These are phyloP conservation scores for Drosophila obscura DNA, from an alignment of 1,140 invertebrate species.

Conservation along the genomic window DNA sequence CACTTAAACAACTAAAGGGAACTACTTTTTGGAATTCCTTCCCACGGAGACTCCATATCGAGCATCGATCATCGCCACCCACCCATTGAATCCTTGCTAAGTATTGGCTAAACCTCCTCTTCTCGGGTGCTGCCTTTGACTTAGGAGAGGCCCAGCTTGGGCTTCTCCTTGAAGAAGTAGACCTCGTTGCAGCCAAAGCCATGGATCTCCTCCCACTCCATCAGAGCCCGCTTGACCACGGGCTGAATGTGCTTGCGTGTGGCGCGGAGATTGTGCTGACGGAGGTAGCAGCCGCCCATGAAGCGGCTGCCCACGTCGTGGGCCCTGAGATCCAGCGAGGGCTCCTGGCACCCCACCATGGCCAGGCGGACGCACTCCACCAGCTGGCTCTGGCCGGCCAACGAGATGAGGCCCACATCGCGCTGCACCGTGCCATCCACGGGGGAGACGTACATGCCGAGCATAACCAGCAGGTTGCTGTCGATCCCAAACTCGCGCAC, in stretches of 20 bases:
- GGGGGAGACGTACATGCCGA: conserved; percentile 84
- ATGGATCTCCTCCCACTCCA: conserved; percentile 52
- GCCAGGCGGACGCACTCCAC: conserved; percentile 54
- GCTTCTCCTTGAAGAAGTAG: conserved; percentile 68
- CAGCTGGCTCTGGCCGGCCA: conserved; percentile 48
- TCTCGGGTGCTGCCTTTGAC: too few species aligned
- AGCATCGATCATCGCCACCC: too few species aligned
- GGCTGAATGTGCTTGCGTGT: conserved; percentile 88
- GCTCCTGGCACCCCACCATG: conserved; percentile 37
- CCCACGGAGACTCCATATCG: too few species aligned
- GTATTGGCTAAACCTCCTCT: conserved; percentile 12
- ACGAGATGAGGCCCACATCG: conserved; percentile 85
- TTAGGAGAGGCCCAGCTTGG: conserved; percentile 62
- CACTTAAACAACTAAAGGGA: conserved; percentile 25
- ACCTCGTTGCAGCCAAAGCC: conserved; percentile 60
- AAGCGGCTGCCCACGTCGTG: conserved; percentile 54
- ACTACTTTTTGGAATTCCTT: background rate
- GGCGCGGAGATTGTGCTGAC: conserved; percentile 85
- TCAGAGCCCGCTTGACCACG: conserved; percentile 84
- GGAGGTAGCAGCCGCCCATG: conserved; percentile 82
- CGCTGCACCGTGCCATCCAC: conserved; percentile 80
- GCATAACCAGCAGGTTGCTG: conserved; percentile 83
- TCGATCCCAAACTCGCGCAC: conserved; percentile 84
- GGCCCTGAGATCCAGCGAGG: conserved; percentile 41
- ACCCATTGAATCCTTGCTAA: conserved; percentile 18